Percentiles rank a stretch among this genome's conserved stretches.
Evolutionary conservation across 1,140 invertebrate genomes (phyloP).

Genomic region (Drosophila aff.): DNA sequence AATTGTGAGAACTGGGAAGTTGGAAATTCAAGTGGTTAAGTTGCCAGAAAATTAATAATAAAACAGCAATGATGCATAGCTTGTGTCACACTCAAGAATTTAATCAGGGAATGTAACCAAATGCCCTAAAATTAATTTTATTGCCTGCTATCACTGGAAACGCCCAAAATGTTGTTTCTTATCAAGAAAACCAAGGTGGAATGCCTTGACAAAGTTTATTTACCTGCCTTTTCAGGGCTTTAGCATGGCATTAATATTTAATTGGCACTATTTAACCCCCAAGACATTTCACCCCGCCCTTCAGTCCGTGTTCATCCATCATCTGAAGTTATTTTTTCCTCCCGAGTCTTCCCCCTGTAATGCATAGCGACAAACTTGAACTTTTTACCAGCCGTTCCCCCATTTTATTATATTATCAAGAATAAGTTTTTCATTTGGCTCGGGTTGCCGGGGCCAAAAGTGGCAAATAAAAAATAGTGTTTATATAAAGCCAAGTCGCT

Average conservation of each 20-base stretch:
- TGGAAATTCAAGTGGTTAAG: background rate
- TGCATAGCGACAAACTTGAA: conserved; percentile 38
- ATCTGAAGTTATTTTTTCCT: conserved; percentile 18
- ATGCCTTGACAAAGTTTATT: conserved; percentile 7
- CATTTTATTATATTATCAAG: conserved; percentile 28
- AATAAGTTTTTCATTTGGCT: conserved; percentile 42
- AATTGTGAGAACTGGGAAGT: conserved; percentile 9
- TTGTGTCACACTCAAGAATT: conserved; percentile 6
- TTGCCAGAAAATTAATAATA: conserved; percentile 4
- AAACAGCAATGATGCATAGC: background rate
- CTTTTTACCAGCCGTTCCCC: conserved; percentile 20
- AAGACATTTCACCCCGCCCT: conserved; percentile 4
- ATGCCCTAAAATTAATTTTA: background rate
- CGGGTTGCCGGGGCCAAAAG: conserved; percentile 42
- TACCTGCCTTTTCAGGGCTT: background rate
- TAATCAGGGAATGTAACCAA: background rate
- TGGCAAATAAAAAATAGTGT: conserved; percentile 45
- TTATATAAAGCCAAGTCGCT: conserved; percentile 54
- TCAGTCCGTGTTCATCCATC: conserved; percentile 20
- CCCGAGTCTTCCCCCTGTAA: conserved; percentile 15
- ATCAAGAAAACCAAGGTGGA: conserved; percentile 3
- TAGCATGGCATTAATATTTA: conserved; percentile 35
- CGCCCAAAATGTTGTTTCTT: background rate
- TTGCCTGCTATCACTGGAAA: conserved; percentile 9
- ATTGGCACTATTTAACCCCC: conserved; percentile 33